Percentiles rank a stretch among this genome's conserved stretches.
These are phyloP conservation scores for Lepilemur ruficaudatus DNA, from an alignment of 2,797 vertebrate genomes.

Conservation along the genomic window DNA sequence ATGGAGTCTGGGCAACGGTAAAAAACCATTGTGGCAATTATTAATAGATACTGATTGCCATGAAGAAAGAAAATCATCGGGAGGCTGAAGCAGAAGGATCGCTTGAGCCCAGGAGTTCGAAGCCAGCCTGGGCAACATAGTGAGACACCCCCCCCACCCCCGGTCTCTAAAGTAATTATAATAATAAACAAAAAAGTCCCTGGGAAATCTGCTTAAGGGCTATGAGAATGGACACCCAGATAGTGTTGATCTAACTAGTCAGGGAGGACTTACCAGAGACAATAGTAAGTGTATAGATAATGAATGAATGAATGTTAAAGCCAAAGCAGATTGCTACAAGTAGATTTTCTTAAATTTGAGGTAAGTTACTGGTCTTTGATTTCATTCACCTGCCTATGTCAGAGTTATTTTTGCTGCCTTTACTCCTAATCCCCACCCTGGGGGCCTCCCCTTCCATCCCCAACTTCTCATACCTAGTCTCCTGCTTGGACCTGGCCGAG, in stretches of 20 bases:
- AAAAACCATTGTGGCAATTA: neutral
- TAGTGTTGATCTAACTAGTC: fast-evolving
- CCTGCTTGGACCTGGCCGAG: neutral
- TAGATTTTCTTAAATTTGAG: neutral
- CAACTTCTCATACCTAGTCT: neutral
- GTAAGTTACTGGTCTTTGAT: neutral
- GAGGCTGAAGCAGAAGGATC: neutral
- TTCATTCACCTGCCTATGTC: neutral
- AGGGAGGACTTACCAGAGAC: neutral
- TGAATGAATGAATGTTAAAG: neutral
- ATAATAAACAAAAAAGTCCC: neutral
- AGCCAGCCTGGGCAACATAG: neutral
- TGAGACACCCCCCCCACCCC: neutral
- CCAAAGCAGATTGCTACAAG: no score
- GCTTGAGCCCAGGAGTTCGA: neutral
- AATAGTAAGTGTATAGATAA: fast-evolving
- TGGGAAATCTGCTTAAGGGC: neutral
- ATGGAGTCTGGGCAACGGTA: neutral
- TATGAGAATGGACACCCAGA: neutral
- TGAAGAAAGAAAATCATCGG: neutral
- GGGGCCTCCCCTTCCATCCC: neutral
- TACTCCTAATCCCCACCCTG: no score
- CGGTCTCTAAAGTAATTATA: neutral
- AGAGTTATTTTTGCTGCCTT: neutral
- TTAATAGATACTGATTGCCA: neutral